Conservation (phyloP, 2,888 invertebrate species). For the Dryococelus australis region DNA sequence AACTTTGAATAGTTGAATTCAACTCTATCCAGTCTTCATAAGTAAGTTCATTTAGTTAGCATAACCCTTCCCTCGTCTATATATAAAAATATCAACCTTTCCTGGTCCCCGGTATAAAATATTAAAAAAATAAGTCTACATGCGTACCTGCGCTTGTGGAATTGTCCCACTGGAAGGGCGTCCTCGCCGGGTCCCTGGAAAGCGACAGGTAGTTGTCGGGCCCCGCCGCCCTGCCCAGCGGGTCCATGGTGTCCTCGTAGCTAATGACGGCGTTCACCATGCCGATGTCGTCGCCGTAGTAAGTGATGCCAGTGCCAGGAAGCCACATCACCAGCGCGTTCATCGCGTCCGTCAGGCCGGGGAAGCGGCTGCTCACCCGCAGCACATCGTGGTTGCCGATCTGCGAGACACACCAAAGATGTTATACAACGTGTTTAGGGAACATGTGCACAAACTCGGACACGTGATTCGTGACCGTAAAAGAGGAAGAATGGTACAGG, state of each 20-base stretch:
- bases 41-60: too few species aligned
- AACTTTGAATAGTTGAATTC: too few species aligned
- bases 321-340: conserved; percentile 54
- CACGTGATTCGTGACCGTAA: too few species aligned
- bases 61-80: too few species aligned
- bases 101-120: too few species aligned
- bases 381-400: background rate
- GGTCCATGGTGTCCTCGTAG: conserved; percentile 70
- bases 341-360: background rate
- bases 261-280: conserved; percentile 71
- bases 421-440: too few species aligned
- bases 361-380: conserved; percentile 3
- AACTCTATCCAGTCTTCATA: too few species aligned
- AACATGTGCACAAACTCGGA: too few species aligned
- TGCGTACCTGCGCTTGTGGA: conserved; percentile 39
- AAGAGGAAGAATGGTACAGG: too few species aligned
- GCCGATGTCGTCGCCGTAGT: conserved; percentile 87
- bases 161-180: conserved; percentile 55
- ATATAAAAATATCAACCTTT: too few species aligned
- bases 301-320: conserved; percentile 80
- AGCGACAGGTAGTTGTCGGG: conserved; percentile 37
- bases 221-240: conserved; percentile 62
- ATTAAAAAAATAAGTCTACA: too few species aligned
- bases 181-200: conserved; percentile 51
- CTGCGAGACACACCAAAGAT: background rate